Evolutionary conservation across 2,888 invertebrate species (phyloP).

Genomic region (Acleris holmiana): DNA sequence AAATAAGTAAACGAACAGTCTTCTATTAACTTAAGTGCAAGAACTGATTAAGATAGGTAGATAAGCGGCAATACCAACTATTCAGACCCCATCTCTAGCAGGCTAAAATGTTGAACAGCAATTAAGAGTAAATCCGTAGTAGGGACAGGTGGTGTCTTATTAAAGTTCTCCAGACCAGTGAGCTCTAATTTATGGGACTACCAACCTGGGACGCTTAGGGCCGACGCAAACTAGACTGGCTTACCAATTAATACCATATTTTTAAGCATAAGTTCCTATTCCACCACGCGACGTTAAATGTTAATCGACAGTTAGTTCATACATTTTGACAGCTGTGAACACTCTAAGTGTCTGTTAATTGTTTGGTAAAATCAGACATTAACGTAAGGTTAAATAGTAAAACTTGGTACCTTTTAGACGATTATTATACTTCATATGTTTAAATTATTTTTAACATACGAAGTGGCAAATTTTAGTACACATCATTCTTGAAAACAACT

Average conservation of each 20-base stretch:
- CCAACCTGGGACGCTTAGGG: constrained; percentile 24
- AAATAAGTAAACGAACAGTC: background rate
- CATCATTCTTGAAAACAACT: too few relatives aligned
- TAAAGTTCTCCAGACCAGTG: constrained; percentile 59
- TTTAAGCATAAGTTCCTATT: too few relatives aligned
- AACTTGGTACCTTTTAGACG: too few relatives aligned
- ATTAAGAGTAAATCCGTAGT: constrained; percentile 66
- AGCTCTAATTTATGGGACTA: constrained; percentile 63
- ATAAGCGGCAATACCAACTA: background rate
- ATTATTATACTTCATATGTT: too few relatives aligned
- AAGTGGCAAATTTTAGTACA: too few relatives aligned
- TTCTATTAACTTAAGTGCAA: background rate
- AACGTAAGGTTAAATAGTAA: too few relatives aligned
- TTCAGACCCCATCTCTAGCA: constrained; percentile 27
- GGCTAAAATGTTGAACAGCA: constrained; percentile 54
- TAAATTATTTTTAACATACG: too few relatives aligned
- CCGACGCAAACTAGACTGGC: constrained; percentile 5
- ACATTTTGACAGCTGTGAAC: too few relatives aligned
- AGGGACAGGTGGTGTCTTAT: constrained; percentile 76
- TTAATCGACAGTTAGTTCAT: too few relatives aligned
- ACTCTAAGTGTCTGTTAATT: too few relatives aligned
- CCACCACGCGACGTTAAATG: too few relatives aligned
- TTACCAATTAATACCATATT: constrained; percentile 1
- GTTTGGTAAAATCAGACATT: too few relatives aligned
- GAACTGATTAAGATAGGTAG: background rate